These are phyloP conservation scores for Galemys pyrenaicus DNA, from an alignment of 2,113 vertebrate species.

Conservation along the genomic window DNA sequence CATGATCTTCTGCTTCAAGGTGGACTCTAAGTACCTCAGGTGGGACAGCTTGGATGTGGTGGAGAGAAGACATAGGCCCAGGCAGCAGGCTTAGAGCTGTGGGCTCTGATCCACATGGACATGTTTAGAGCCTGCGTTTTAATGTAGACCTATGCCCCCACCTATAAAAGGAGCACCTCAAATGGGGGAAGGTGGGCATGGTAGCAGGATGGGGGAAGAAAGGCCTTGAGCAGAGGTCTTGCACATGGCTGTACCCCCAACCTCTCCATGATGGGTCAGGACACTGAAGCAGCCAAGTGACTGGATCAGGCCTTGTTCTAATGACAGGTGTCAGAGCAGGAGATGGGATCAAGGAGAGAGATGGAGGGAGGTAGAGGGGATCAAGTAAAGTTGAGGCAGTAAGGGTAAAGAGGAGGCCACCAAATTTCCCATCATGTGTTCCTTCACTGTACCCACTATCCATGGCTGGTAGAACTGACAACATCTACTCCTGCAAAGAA, in stretches of 20 bases:
- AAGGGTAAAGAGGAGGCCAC: not conserved
- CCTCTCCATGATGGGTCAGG: not conserved
- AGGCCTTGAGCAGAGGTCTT: not conserved
- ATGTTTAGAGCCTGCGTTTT: not conserved
- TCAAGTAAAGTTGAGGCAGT: not conserved
- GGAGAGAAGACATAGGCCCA: not conserved
- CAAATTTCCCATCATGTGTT: too few species aligned
- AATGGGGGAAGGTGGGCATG: not conserved
- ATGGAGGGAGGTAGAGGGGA: not conserved
- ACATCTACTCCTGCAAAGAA: not conserved
- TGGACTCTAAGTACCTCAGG: too few species aligned
- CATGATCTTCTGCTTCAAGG: not conserved
- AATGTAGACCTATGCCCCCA: fast-evolving
- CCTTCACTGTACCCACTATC: not conserved
- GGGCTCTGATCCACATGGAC: not conserved
- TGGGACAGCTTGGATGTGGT: not conserved
- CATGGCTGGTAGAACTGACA: not conserved
- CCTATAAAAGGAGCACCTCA: not conserved
- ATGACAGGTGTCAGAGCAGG: not conserved
- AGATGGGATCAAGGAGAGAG: not conserved
- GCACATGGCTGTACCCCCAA: too few species aligned
- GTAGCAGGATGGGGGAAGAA: not conserved
- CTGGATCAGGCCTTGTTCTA: not conserved
- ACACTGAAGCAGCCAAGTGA: too few species aligned
- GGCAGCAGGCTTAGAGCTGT: not conserved